Evolutionary conservation across 1,140 invertebrate species (phyloP).

Genomic region (Lucilia sericata): DNA sequence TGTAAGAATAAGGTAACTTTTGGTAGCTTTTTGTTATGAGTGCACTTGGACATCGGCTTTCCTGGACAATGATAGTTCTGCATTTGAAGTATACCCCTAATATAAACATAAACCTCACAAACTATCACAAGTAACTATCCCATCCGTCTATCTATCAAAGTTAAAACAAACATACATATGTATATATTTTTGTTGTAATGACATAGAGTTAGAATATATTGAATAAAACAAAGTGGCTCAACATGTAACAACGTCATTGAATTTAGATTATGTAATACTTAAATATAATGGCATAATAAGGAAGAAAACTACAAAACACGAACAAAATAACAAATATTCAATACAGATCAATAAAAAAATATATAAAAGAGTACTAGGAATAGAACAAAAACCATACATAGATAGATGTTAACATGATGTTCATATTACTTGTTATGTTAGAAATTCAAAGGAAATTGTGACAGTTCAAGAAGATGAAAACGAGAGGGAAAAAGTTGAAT

Average conservation of each 20-base stretch:
- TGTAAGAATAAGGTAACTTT: too few relatives aligned
- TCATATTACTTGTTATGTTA: slow-evolving; percentile 9
- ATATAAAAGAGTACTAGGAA: not conserved
- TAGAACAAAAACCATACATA: not conserved
- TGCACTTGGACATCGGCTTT: too few relatives aligned
- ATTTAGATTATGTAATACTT: slow-evolving; percentile 1
- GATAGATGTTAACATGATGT: slow-evolving; percentile 3
- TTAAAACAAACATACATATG: not conserved
- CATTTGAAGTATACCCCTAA: too few relatives aligned
- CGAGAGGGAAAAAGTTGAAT: not conserved
- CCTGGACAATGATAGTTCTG: too few relatives aligned
- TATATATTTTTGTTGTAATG: not conserved
- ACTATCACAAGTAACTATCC: not conserved
- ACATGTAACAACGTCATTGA: slow-evolving; percentile 10
- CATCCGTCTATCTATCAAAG: not conserved
- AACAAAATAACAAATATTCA: not conserved
- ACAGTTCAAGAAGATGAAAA: not conserved
- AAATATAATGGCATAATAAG: slow-evolving; percentile 4
- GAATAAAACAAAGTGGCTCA: not conserved
- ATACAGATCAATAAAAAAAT: not conserved
- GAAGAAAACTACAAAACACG: not conserved
- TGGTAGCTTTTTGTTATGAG: too few relatives aligned
- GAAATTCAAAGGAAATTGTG: not conserved
- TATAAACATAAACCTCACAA: not conserved
- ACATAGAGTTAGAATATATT: not conserved